A percentile compares a stretch with the other conserved stretches of the same genome.
Conservation (phyloP, 2,888 invertebrate species). For the Carterocephalus palaemon region DNA sequence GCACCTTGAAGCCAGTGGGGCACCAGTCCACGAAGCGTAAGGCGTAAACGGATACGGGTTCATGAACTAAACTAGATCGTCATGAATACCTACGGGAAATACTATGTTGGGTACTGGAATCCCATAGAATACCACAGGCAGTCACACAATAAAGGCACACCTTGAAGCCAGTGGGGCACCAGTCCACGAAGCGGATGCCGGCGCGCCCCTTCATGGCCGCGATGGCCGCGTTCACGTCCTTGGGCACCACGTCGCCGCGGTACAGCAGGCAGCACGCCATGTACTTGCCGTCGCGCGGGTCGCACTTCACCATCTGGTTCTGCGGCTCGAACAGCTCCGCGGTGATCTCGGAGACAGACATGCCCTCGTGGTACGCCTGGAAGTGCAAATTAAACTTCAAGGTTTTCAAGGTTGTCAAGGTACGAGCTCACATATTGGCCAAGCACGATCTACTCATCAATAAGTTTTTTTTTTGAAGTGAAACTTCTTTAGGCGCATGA, state of each 20-base stretch:
- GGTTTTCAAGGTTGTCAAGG: no score
- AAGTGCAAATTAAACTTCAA: no score
- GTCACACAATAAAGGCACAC: slow-evolving; percentile 48
- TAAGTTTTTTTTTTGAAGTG: no score
- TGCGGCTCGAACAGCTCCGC: slow-evolving; percentile 92
- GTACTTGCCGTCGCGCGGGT: slow-evolving; percentile 90
- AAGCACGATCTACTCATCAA: no score
- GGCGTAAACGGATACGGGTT: no score
- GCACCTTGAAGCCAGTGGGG: slow-evolving; percentile 93
- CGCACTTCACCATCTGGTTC: slow-evolving; percentile 95
- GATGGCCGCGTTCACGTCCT: slow-evolving; percentile 92
- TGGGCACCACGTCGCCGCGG: slow-evolving; percentile 93
- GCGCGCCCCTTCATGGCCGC: slow-evolving; percentile 87
- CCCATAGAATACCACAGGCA: background rate
- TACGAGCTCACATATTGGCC: no score
- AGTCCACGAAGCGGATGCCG: slow-evolving; percentile 93
- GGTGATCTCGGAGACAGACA: slow-evolving; percentile 90
- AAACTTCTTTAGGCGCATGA: no score
- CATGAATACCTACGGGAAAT: no score
- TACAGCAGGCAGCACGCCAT: slow-evolving; percentile 94
- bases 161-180: slow-evolving; percentile 96
- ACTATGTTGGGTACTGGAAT: no score
- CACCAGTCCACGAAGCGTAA: slow-evolving; percentile 97
- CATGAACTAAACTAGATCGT: no score
- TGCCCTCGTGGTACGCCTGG: slow-evolving; percentile 83